Base-by-base conservation (phyloP, 2,888 invertebrate genomes). In the Lepidonotus clava region DNA sequence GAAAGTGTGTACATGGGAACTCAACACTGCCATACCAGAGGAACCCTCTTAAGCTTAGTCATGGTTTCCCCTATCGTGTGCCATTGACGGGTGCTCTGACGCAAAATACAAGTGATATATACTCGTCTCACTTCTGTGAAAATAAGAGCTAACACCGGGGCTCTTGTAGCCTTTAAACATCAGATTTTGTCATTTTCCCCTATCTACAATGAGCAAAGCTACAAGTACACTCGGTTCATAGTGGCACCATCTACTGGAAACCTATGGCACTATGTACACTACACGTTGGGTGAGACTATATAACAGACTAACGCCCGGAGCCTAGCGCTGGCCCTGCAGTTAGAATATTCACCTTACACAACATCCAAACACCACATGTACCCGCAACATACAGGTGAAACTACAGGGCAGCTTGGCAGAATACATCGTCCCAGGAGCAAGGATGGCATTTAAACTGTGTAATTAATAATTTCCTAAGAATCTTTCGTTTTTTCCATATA, bases 361-460 rank as follows among this genome's bases (percentile, higher is more conserved):
- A 71, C 71, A 71, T 38, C 71, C 71, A 71, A 71, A 71, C 71
- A 71, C 71, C 71, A 38, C 71, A 71, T 38, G 38, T 71, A 71
- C 34, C 71, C 71, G 71, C 71, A 71, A 71, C 71, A 0, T 71
- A 71, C 36, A n/a, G 71, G 71, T 71, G 71, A 34, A 71, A 38
- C 71, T 71, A 71, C 71, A 38, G 34, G 71, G 36, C 71, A 71
- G 61, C 28, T 61, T 61, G 61, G 61, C 61, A 24, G 28, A n/a
- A n/a, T n/a, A n/a, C n/a, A n/a, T n/a, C n/a, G n/a, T n/a, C n/a
- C n/a, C n/a, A n/a, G n/a, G n/a, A n/a, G n/a, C n/a, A n/a, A n/a
- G n/a, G n/a, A n/a, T n/a, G n/a, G n/a, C n/a, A n/a, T n/a, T n/a
- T n/a, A n/a, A n/a, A n/a, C n/a, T n/a, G n/a, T n/a, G n/a, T n/a